These are phyloP conservation scores for Peromyscus melanophrys DNA, from an alignment of 2,797 vertebrate species.

Conservation along the genomic window DNA sequence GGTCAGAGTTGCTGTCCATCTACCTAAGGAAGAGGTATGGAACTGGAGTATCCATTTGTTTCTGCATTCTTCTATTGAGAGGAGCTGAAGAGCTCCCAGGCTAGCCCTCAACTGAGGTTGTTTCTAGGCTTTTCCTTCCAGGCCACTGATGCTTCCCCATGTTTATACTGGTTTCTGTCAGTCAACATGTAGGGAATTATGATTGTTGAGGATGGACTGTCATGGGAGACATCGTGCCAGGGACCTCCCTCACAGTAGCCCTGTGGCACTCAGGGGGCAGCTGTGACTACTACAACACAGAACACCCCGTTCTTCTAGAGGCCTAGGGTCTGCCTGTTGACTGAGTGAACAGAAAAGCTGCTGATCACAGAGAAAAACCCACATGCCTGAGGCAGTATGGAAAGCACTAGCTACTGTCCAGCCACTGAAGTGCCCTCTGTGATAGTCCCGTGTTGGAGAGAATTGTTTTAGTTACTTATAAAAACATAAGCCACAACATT, in stretches of 20 bases:
- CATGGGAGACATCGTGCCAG: background rate
- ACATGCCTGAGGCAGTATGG: background rate
- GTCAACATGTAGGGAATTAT: background rate
- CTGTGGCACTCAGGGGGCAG: background rate
- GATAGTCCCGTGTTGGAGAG: background rate
- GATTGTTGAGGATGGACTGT: background rate
- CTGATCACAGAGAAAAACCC: background rate
- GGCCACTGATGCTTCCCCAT: background rate
- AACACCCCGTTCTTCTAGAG: slow-evolving; percentile 1
- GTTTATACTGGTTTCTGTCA: slow-evolving; percentile 25
- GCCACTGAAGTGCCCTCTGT: background rate
- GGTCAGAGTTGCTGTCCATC: background rate
- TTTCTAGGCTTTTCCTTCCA: background rate
- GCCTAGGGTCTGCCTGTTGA: background rate
- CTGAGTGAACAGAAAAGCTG: slow-evolving; percentile 24
- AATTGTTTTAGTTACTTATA: slow-evolving; percentile 4
- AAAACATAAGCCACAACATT: background rate
- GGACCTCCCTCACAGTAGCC: background rate
- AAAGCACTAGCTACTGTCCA: background rate
- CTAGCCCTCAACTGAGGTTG: background rate
- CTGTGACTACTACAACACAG: background rate
- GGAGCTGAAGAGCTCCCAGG: background rate
- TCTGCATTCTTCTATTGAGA: background rate
- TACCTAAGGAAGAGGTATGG: background rate
- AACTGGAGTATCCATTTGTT: background rate